Base-by-base conservation (phyloP, 2,888 invertebrate genomes). In the Leptogaster cylindrica region DNA sequence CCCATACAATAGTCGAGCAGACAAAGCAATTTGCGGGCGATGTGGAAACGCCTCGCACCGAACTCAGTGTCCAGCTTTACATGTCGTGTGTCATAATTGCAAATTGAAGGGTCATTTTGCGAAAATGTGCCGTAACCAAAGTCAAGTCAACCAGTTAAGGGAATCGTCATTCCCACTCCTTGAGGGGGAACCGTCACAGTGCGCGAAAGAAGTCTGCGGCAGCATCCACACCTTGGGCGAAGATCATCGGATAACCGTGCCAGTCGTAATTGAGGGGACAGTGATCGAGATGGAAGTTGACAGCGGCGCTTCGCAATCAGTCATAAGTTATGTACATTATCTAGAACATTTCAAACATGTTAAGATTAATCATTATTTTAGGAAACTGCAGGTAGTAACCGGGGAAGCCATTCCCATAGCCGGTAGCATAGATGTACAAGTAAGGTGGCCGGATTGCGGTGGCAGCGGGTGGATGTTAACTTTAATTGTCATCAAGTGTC, bases 11-110 rank as follows among this genome's bases (percentile, higher is more conserved):
- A n/a, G n/a, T n/a, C n/a, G n/a, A n/a, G 12, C 16, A 23, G 3
- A 12, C 5, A 16, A 46, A 10, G 10, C n/a, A 0, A 3, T 5
- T 6, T 52, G 52, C 28, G 7, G 2, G 7, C 33, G 58, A 12
- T 58, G 58, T 33, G 36, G 33, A 14, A 58, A 58, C 20, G 18
- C n/a, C 6, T 58, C 10, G 6, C 36, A 58, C 33, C 18, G 28
- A 16, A 58, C 10, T 5, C 58, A 58, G 23, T 33, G 58, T 2
- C 58, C 58, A 33, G 58, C 58, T 1, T 18, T 58, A 10, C 3
- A 31, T 6, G 36, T 58, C 18, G 18, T 20, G n/a, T 58, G 58
- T 18, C 18, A 58, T 33, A 33, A 18, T 10, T 58, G 36, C 33
- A 33, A 33, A 33, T 8, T 33, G 8, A 16, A 33, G 10, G 58